Conservation (phyloP, 2,888 invertebrate genomes). For the Reticulitermes lucifugus region DNA sequence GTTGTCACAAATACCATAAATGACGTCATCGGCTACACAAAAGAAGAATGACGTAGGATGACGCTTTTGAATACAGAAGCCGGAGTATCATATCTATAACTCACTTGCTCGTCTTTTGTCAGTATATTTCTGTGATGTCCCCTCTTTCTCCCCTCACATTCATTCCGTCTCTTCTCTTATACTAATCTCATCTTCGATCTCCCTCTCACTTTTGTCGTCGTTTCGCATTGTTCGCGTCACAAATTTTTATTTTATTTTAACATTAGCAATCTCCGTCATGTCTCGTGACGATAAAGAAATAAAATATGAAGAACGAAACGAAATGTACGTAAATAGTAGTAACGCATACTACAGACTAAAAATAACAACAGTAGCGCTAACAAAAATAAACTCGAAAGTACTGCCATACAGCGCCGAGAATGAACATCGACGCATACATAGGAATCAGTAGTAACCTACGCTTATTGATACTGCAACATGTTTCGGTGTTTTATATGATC, state of each 20-base stretch:
- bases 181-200: constrained; percentile 9
- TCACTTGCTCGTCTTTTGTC: constrained; percentile 1
- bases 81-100: constrained; percentile 4
- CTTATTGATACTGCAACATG: no score
- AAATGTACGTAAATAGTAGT: not conserved
- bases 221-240: not conserved
- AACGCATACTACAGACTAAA: not conserved
- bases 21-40: constrained; percentile 28
- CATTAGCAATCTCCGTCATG: not conserved
- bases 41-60: not conserved
- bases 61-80: not conserved
- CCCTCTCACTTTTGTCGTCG: not conserved
- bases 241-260: not conserved
- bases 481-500: no score
- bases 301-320: not conserved
- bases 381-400: not conserved
- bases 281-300: no score
- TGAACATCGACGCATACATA: no score
- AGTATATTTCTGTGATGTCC: not conserved
- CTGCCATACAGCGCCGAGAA: no score
- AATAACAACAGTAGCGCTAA: constrained; percentile 5
- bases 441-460: no score
- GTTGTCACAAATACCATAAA: constrained; percentile 2
- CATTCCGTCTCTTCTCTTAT: not conserved
- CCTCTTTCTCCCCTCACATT: not conserved